A percentile compares a stretch with the other conserved stretches of the same genome.
Conservation (phyloP, 2,888 invertebrate species). For the Eudasyphora cyanicolor region DNA sequence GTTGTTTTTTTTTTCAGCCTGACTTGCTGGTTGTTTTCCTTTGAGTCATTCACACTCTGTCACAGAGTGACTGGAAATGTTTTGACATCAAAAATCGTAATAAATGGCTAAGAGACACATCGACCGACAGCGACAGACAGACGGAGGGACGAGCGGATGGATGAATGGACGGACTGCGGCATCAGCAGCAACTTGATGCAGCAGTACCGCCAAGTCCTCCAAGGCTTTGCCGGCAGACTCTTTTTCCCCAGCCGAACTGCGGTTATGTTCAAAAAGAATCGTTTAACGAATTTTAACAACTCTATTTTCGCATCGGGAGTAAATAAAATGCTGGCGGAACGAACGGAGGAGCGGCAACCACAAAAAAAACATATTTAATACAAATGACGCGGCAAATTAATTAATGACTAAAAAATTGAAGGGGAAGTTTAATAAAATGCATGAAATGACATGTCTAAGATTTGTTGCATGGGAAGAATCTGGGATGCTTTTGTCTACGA, state of each 20-base stretch:
- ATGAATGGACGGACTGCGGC: background rate
- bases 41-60: slow-evolving; percentile 62
- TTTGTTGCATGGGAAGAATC: background rate
- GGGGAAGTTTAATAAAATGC: background rate
- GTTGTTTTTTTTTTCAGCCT: no score
- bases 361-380: background rate
- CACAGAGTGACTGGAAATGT: slow-evolving; percentile 50
- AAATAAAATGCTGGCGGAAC: background rate
- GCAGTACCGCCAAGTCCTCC: background rate
- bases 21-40: slow-evolving; percentile 45
- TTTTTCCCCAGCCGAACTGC: slow-evolving; percentile 18
- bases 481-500: background rate
- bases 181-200: background rate
- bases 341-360: background rate
- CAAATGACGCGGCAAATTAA: slow-evolving; percentile 26
- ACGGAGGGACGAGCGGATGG: slow-evolving; percentile 41
- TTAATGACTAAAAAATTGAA: slow-evolving; percentile 6
- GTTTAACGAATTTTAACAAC: slow-evolving; percentile 38
- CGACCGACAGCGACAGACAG: background rate
- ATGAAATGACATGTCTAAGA: background rate
- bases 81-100: slow-evolving; percentile 64
- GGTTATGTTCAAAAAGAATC: slow-evolving; percentile 19
- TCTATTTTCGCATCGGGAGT: slow-evolving; percentile 12
- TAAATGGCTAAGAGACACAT: slow-evolving; percentile 60
- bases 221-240: background rate